Percentiles rank a stretch among this genome's conserved stretches.
Conservation (phyloP, 2,888 invertebrate species). For the Andrena dorsata region DNA sequence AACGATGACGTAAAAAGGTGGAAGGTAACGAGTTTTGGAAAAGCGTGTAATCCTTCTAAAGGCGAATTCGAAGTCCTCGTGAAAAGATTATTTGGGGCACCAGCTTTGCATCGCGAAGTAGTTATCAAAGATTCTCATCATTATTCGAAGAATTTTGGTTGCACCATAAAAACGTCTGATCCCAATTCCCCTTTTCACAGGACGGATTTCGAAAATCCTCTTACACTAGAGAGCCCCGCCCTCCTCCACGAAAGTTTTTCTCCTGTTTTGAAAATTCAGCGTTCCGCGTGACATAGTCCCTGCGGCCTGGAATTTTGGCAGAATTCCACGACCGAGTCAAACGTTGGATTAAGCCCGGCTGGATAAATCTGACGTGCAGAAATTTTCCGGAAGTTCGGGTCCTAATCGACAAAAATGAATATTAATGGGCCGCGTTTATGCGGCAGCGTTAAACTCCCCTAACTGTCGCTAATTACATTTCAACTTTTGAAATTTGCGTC, state of each 20-base stretch:
- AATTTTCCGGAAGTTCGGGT: not conserved
- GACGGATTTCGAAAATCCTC: slow-evolving; percentile 20
- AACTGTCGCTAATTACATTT: slow-evolving; percentile 26
- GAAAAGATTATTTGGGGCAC: not conserved
- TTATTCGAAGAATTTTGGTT: not conserved
- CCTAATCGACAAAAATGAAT: not conserved
- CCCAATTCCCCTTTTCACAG: not conserved
- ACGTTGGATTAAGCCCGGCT: slow-evolving; percentile 1
- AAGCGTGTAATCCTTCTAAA: not conserved
- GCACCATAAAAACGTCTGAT: not conserved
- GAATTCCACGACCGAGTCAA: slow-evolving; percentile 6
- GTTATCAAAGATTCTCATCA: not conserved
- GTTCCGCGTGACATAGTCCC: not conserved
- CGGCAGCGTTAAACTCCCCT: not conserved
- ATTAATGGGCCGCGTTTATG: slow-evolving; percentile 36
- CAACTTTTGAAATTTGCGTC: slow-evolving; percentile 33
- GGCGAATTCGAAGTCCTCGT: not conserved
- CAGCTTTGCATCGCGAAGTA: not conserved
- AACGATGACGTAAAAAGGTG: not conserved
- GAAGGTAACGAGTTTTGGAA: not conserved
- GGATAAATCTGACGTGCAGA: slow-evolving; percentile 5
- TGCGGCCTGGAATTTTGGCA: slow-evolving; percentile 2
- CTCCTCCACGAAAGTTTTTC: not conserved
- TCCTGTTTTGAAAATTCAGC: not conserved
- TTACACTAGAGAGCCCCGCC: not conserved